Percentiles rank a stretch among this genome's conserved stretches.
phyloP scores from a whole-genome alignment of 2,797 vertebrate species.

The Danionella dracula region DNA sequence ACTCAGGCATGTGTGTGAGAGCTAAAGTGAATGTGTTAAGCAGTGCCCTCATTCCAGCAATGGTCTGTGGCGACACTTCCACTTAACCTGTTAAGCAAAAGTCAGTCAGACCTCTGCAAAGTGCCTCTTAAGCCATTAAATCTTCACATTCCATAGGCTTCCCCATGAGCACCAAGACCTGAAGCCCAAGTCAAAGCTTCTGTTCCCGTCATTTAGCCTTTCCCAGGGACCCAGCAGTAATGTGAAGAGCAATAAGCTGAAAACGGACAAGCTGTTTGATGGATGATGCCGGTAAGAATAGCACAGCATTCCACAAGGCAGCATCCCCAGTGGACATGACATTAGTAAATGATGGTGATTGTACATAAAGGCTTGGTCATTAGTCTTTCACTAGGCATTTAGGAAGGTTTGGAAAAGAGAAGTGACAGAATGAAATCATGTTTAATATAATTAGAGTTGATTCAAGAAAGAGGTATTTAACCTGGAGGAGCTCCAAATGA shows the following conservation, averaged over 20 bases:
- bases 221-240: conserved; percentile 20
- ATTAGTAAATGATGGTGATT: conserved; percentile 68
- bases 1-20: not conserved
- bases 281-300: conserved; percentile 36
- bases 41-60: not conserved
- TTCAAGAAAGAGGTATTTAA: conserved; percentile 45
- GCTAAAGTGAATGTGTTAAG: conserved; percentile 12
- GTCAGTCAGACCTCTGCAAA: conserved; percentile 8
- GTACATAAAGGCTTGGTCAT: conserved; percentile 62
- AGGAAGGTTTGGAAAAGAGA: conserved; percentile 59
- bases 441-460: conserved; percentile 28
- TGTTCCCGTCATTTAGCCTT: conserved; percentile 37
- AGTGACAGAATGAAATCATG: conserved; percentile 41
- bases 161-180: conserved; percentile 14
- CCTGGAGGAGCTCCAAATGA: conserved; percentile 56
- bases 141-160: not conserved
- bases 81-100: conserved; percentile 20
- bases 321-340: conserved; percentile 49
- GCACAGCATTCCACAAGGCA: conserved; percentile 33
- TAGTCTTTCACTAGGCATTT: conserved; percentile 64
- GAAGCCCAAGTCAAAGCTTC: conserved; percentile 4
- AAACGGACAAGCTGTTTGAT: conserved; percentile 41
- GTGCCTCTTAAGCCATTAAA: conserved; percentile 19
- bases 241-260: conserved; percentile 36
- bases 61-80: conserved; percentile 12